Evolutionary conservation across 2,113 vertebrate species (phyloP), one percentile per base, ranked within the genome.

Genomic region (Engystomops pustulosus): DNA sequence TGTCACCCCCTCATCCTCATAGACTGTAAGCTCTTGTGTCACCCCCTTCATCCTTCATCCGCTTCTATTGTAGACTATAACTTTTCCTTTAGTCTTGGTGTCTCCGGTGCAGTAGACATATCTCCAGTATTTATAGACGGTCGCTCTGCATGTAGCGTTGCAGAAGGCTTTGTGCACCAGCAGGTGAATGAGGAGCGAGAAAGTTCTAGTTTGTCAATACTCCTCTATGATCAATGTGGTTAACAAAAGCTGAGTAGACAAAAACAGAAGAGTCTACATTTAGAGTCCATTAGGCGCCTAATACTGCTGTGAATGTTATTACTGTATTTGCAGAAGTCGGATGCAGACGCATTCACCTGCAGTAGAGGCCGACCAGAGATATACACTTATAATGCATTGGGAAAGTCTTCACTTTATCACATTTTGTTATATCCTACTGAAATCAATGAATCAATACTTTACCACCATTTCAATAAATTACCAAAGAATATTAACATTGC

Each of bases 181-280:
- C 71, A 74, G 71, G 41, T 25, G 23, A 51, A 47, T 75, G 41
- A 5, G 17, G 27, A 17, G 5, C 4, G 15, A 32, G 60, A 65
- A 65, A 65, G 60, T 32, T 32, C 25, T 65, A 41, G 4, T 41
- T 41, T 3, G 62, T 67, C 62, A 67, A 67, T 67, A 67, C 32
- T 67, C 62, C 27, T 34, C 14, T 67, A 67, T 17, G 62, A 67
- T 67, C 62, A 67, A 67, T 67, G 62, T 3, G 6, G 30, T 67
- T 67, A 67, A 67, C 62, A 67, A 62, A 67, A 67, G 62, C 62
- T 34, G 32, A 67, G 62, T 67, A 36, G 32, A 36, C 62, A 10
- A 36, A 36, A 67, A 17, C 62, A 18, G n/a, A 72, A 45, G 12
- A 71, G 38, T 36, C 36, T 15, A 12, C 34, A 41, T 71, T 72